Base-by-base conservation (phyloP, 2,797 vertebrate species). In the Oreochromis mossambicus region DNA sequence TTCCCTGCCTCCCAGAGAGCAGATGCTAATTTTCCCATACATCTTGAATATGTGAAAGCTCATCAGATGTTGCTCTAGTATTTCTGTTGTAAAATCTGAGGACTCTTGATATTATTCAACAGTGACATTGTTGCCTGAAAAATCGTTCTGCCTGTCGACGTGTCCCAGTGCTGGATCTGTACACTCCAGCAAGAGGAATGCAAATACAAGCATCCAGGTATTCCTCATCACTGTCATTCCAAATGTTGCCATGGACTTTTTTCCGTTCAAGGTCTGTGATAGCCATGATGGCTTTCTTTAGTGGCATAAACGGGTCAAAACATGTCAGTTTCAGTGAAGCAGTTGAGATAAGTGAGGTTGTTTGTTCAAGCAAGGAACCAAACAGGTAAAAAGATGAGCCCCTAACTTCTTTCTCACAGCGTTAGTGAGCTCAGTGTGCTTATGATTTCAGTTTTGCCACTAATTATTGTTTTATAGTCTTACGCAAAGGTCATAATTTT, bases 121-220 rank as follows among this genome's bases (percentile, higher is more conserved):
- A 32, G 14, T 58, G 26, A 58, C 55, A 58, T 29, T 56, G 26
- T 32, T 32, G 55, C 55, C 55, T 56, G 8, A 14, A 56, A 32
- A 56, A 29, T 56, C 1, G 2, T 56, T 58, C 26, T 4, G 26
- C 0, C 3, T 58, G 0, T 32, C 1, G 26, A 4, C 7, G 5
- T 32, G 55, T 32, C 8, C 51, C n/a, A 12, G 51, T 6, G 51
- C 51, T 52, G 10, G n/a, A 52, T 2, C 5, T 52, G 51, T 4
- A 7, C n/a, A 52, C n/a, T 52, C 51, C n/a, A 21, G 51, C n/a
- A 52, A 52, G 51, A 21, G 12, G n/a, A 21, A 52, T n/a, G 7
- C 51, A 2, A 52, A 5, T 21, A 52, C 3, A 52, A 21, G 51
- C n/a, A 52, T 52, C n/a, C n/a, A 52, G 5, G n/a, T 52, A 6